Conservation (phyloP, 2,888 invertebrate genomes). For the Carcina quercana region DNA sequence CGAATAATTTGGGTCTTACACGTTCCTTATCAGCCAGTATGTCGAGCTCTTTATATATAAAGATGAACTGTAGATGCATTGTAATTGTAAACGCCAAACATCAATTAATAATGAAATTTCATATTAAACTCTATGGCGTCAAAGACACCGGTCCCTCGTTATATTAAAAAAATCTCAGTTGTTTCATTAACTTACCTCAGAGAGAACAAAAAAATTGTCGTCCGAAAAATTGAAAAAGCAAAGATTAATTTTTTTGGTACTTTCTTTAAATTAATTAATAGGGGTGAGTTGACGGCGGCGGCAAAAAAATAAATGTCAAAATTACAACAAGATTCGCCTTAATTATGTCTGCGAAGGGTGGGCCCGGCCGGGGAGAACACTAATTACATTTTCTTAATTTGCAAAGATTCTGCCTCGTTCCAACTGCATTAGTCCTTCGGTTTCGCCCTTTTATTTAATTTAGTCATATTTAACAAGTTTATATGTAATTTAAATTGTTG, state of each 20-base stretch:
- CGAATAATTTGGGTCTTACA: too few species aligned
- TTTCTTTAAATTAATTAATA: constrained; percentile 68
- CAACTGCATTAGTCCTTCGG: constrained; percentile 32
- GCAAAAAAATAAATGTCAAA: constrained; percentile 71
- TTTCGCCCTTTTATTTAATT: too few species aligned
- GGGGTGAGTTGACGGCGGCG: constrained; percentile 52
- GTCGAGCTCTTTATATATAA: too few species aligned
- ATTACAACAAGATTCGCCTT: constrained; percentile 72
- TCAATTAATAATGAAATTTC: too few species aligned
- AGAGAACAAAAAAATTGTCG: constrained; percentile 55
- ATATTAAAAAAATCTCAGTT: constrained; percentile 63
- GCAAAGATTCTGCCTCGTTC: constrained; percentile 49
- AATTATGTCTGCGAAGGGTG: constrained; percentile 55
- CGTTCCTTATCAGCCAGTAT: too few species aligned
- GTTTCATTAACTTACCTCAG: constrained; percentile 53
- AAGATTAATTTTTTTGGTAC: constrained; percentile 67
- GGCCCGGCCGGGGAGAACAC: constrained; percentile 27
- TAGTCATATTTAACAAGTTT: too few species aligned
- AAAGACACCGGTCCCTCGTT: constrained; percentile 22
- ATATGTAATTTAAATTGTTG: too few species aligned
- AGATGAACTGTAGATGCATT: too few species aligned
- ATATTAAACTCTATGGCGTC: too few species aligned
- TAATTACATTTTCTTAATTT: constrained; percentile 74
- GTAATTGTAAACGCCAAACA: too few species aligned
- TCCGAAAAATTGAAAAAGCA: constrained; percentile 44